These are phyloP conservation scores for Phylloscopus trochilus DNA, from an alignment of 2,113 vertebrate species.

Conservation along the genomic window DNA sequence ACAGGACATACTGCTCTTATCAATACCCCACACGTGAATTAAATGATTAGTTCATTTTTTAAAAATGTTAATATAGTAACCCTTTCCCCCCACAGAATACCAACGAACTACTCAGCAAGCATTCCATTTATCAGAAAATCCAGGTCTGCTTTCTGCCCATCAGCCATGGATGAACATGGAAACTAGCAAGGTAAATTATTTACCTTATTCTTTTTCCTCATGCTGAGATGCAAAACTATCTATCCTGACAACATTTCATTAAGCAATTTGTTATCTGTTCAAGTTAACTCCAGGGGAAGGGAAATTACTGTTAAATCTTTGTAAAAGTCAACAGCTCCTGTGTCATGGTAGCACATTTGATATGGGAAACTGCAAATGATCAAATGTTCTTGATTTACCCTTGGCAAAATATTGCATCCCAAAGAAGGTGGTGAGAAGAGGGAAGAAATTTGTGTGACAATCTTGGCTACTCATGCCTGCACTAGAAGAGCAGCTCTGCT, in stretches of 20 bases:
- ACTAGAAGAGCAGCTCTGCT: background rate
- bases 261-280: background rate
- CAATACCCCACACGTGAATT: background rate
- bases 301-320: background rate
- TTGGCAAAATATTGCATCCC: background rate
- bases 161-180: background rate
- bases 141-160: slow-evolving; percentile 13
- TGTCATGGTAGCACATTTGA: background rate
- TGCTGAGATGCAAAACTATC: background rate
- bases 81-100: too few species aligned
- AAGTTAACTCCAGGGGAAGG: background rate
- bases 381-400: background rate
- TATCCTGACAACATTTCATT: background rate
- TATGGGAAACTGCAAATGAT: background rate
- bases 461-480: background rate
- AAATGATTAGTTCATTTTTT: background rate
- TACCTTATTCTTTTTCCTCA: background rate
- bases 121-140: background rate
- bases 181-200: background rate
- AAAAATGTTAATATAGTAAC: background rate
- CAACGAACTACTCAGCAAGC: background rate
- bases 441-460: background rate
- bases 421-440: background rate
- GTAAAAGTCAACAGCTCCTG: background rate
- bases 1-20: background rate